Percentiles rank a stretch among this genome's conserved stretches.
Evolutionary conservation across 2,113 vertebrate genomes (phyloP).

Genomic region (Asarcornis scutulata): DNA sequence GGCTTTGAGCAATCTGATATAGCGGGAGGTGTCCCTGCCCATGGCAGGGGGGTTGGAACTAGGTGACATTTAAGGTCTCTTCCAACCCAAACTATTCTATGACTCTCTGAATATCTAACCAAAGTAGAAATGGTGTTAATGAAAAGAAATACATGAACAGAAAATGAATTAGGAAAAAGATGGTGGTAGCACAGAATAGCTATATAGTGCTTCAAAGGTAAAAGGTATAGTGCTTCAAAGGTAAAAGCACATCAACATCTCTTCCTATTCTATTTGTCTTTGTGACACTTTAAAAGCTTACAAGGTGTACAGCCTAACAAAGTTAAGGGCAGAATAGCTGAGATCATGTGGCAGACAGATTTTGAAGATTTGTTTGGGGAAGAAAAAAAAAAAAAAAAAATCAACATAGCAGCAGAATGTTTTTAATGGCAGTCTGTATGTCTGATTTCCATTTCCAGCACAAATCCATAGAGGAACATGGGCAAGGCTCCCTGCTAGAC

Average conservation of each 20-base stretch:
- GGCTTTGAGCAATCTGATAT: too few relatives aligned
- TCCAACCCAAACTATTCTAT: too few relatives aligned
- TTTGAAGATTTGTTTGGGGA: not conserved
- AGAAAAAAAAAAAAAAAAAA: not conserved
- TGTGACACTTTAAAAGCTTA: not conserved
- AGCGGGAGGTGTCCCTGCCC: too few relatives aligned
- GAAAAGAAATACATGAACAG: not conserved
- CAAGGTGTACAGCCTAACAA: not conserved
- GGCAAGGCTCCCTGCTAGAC: fast-evolving
- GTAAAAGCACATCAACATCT: not conserved
- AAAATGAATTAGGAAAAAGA: not conserved
- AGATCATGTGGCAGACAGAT: not conserved
- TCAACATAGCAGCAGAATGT: not conserved
- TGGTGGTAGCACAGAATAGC: not conserved
- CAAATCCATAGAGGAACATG: not conserved
- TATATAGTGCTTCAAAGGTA: not conserved
- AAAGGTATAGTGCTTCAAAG: not conserved
- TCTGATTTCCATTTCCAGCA: not conserved
- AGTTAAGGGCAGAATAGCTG: not conserved
- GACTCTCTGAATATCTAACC: not conserved
- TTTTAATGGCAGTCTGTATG: not conserved
- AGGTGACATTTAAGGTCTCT: too few relatives aligned
- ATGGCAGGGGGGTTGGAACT: too few relatives aligned
- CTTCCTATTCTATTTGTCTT: not conserved
- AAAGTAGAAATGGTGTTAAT: not conserved